Conservation (phyloP, 1,140 invertebrate species). For the Scylla paramamosain region DNA sequence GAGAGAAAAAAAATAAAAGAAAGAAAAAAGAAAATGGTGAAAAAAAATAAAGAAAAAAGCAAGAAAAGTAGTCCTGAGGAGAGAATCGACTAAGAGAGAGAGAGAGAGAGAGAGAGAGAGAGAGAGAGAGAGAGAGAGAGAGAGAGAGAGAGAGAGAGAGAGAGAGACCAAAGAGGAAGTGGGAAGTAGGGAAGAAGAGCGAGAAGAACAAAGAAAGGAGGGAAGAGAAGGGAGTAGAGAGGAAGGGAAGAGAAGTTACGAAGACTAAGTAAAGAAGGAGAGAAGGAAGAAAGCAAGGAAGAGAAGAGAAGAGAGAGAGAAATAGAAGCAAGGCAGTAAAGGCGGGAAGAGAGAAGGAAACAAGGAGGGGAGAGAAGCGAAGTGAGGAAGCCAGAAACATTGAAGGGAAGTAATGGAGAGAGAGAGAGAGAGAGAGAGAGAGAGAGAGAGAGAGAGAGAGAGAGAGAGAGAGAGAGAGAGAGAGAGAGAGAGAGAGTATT, state of each 20-base stretch:
- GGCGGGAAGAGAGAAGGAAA: background rate
- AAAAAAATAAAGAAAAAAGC: too few species aligned
- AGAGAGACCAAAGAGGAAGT: background rate
- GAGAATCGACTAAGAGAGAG: too few species aligned
- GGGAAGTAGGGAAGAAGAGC: background rate
- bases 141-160: background rate
- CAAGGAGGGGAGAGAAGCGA: background rate
- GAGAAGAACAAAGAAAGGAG: background rate
- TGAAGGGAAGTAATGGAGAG: background rate
- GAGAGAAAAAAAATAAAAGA: too few species aligned
- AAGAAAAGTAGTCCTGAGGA: too few species aligned
- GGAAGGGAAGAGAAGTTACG: background rate
- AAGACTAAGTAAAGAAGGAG: too few species aligned
- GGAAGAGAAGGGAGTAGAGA: background rate
- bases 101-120: too few species aligned
- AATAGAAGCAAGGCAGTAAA: background rate
- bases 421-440: background rate
- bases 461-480: too few species aligned
- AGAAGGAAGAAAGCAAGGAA: background rate
- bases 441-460: too few species aligned
- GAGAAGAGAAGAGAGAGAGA: slow-evolving; percentile 21
- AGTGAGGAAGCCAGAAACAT: background rate
- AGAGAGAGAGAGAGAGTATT: too few species aligned
- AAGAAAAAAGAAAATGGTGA: too few species aligned
- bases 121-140: too few species aligned